Evolutionary conservation across 30 jellyfish, hydroid and myxozoan genomes (phyloP), one percentile per base, ranked within the genome.

Genomic region (Rhopilema esculentum): DNA sequence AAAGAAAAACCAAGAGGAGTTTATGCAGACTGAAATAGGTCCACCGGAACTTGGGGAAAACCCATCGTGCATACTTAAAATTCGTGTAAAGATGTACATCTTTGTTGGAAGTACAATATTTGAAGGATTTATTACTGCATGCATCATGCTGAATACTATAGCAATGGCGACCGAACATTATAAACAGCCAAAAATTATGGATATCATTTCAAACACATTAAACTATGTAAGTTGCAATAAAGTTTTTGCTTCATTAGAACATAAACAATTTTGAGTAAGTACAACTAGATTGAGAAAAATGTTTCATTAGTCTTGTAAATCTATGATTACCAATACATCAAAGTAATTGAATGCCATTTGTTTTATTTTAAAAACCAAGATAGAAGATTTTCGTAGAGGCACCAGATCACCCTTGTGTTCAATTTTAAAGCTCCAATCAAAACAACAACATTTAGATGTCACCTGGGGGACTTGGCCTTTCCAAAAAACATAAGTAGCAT

Each of bases 91-190:
- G 33, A 91, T 95, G 89, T 82, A 77, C 66, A 77, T 75, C 25
- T 30, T 95, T 67, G 99, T 95, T 64, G 95, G 98, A 32, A 91
- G 97, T 79, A 75, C 99, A 61, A 53, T 80, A 83, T 87, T 95
- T 72, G 99, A 95, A 83, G 99, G 99, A 8, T 89, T 95, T 70
- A 95, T 95, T 67, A 95, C 96, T n/a, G 88, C 97, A 16, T 95
- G 99, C 66, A 95, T 95, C 69, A 86, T 90, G 97, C 65, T 95
- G 61, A 95, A 95, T 66, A 95, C 99, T 0, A 75, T 90, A 40
- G 95, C 96, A n/a, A 95, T 95, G 99, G 97, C 97, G 53, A 27
- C 71, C n/a, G 99, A 95, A 30, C 97, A 95, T 69, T 87, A 84
- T 69, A 85, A 83, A 2, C 94, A 85, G 66, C 94, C 94, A 0